A percentile compares a stretch with the other conserved stretches of the same genome.
These are phyloP conservation scores for Barnardius zonarius DNA, from an alignment of 2,113 vertebrate genomes.

Conservation along the genomic window DNA sequence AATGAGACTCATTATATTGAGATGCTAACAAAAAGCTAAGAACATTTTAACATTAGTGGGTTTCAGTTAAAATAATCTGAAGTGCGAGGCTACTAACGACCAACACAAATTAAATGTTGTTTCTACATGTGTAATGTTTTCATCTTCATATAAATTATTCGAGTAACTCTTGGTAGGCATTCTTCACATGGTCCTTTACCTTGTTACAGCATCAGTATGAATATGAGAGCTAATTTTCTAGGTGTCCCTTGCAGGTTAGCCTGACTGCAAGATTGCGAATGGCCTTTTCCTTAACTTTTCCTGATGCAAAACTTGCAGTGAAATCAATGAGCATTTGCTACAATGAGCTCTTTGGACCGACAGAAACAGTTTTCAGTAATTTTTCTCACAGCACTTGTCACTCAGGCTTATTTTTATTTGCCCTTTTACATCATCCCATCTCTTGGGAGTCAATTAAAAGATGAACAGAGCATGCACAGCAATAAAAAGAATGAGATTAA, in stretches of 20 bases:
- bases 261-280: neutral
- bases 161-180: neutral
- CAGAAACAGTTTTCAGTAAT: neutral
- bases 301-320: neutral
- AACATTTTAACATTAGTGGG: neutral
- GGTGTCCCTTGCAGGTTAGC: neutral
- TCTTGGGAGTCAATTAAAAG: neutral
- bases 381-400: neutral
- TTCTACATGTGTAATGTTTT: neutral
- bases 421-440: neutral
- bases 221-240: neutral
- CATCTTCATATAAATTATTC: neutral
- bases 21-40: neutral
- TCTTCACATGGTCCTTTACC: neutral
- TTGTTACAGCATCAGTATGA: neutral
- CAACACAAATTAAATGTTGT: neutral
- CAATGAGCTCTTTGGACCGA: neutral
- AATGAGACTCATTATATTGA: neutral
- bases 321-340: neutral
- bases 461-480: neutral
- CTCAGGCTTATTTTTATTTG: slow-evolving; percentile 3
- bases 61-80: neutral
- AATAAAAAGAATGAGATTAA: neutral
- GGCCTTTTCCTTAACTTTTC: neutral
- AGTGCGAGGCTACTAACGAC: neutral